A percentile compares a stretch with the other conserved stretches of the same genome.
These are phyloP conservation scores for Polypedilum pembai DNA, from an alignment of 1,140 invertebrate species.

Conservation along the genomic window DNA sequence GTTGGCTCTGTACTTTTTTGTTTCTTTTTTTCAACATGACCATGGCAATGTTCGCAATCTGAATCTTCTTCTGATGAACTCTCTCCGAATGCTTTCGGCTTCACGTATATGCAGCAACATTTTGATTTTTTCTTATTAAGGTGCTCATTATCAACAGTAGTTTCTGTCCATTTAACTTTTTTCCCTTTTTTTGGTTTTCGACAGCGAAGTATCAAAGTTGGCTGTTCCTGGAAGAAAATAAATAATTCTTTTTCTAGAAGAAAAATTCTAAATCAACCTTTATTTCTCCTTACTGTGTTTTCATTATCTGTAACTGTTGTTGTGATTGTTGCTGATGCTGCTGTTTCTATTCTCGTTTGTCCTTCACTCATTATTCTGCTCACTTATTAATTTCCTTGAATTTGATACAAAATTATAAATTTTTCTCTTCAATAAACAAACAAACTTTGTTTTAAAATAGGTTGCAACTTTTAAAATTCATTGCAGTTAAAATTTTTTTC, in stretches of 20 bases:
- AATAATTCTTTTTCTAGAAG: not conserved
- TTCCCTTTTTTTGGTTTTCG: slow-evolving; percentile 64
- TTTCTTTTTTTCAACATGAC: slow-evolving; percentile 66
- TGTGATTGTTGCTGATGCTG: no score
- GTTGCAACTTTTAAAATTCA: no score
- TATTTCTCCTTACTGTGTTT: not conserved
- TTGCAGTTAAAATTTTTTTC: no score
- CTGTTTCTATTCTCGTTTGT: no score
- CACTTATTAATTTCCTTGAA: no score
- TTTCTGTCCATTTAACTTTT: slow-evolving; percentile 79
- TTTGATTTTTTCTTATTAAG: slow-evolving; percentile 92
- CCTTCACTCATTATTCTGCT: no score
- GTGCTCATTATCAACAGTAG: slow-evolving; percentile 87
- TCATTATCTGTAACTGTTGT: not conserved
- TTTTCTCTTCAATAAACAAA: no score
- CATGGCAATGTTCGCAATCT: slow-evolving; percentile 79
- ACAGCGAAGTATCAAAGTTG: slow-evolving; percentile 63
- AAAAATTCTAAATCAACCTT: no score
- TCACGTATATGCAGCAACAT: slow-evolving; percentile 86
- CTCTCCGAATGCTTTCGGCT: slow-evolving; percentile 70
- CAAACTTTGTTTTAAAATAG: no score
- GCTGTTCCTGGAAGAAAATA: slow-evolving; percentile 48
- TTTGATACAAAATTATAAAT: no score
- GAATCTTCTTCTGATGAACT: slow-evolving; percentile 70
- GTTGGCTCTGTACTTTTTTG: slow-evolving; percentile 38